Base-by-base conservation (phyloP, 2,888 invertebrate species). In the Rotaria socialis region DNA sequence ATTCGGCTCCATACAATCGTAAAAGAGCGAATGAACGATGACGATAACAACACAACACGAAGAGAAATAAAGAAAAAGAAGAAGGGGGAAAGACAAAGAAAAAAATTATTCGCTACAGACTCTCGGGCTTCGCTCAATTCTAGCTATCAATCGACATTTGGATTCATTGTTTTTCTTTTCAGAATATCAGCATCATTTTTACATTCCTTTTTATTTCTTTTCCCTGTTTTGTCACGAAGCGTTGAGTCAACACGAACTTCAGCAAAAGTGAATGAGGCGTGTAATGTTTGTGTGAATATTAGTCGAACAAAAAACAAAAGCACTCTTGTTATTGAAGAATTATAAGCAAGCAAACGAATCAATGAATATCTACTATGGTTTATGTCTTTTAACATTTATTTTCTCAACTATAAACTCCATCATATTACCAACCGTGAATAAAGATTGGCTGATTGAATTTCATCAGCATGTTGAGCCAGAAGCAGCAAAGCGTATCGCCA, bases 371-470 rank as follows among this genome's bases (percentile, higher is more conserved):
- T 67, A 67, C 6, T 67, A 67, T 24, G 67, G 35, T 27, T 67
- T 67, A 35, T 67, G 67, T 16, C 35, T 67, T 35, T 27, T 67
- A 19, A 67, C 67, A 67, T 67, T 35, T 27, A 14, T 67, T 67
- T 35, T 67, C 35, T 67, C 67, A 16, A 67, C 67, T 35, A 19
- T 67, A 35, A 35, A 67, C 35, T 67, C 67, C 0, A 35, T 35
- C 3, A 67, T 67, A 11, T 35, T 67, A 35, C 67, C 67, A 35
- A 35, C 41, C 19, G 16, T 35, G 1, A 80, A 47, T 0, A 80
- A 47, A 47, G 80, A 80, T n/a, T 80, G 80, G 80, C 8, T 80
- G 24, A 80, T 80, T n/a, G 80, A 80, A 80, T 80, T 80, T 80
- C 80, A 80, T 47, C 47, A 47, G 16, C 43, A 47, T 47, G 47